Evolutionary conservation across 1,140 invertebrate species (phyloP).

Genomic region (Drosophila teissieri): DNA sequence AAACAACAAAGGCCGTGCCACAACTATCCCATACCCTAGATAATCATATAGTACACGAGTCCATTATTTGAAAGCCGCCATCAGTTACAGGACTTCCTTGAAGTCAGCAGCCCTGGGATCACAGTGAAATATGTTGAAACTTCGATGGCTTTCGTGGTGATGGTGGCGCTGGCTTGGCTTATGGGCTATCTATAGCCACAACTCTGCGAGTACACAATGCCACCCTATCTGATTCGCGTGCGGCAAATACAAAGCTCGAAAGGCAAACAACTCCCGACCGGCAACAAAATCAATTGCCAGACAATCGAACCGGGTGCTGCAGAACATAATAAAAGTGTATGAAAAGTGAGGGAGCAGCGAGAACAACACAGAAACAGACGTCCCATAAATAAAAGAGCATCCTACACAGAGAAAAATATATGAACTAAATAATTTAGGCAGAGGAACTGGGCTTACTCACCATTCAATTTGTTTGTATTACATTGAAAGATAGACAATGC

Average conservation of each 20-base stretch:
- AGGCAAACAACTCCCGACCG: constrained; percentile 43
- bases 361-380: constrained; percentile 28
- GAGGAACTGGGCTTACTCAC: neutral
- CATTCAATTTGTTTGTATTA: neutral
- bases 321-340: constrained; percentile 17
- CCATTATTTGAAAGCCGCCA: constrained; percentile 1
- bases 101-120: constrained; percentile 23
- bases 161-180: neutral
- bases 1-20: constrained; percentile 1
- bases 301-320: constrained; percentile 49
- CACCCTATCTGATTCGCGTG: constrained; percentile 47
- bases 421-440: neutral
- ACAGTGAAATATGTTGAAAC: constrained; percentile 25
- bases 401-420: constrained; percentile 2
- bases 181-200: constrained; percentile 21
- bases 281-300: constrained; percentile 59
- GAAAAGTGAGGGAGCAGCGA: constrained; percentile 5
- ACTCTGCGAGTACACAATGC: constrained; percentile 5
- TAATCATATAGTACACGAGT: constrained; percentile 11
- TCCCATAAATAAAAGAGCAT: constrained; percentile 48
- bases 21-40: neutral
- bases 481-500: no score
- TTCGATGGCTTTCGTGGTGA: constrained; percentile 10
- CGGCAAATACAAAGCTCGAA: constrained; percentile 43
- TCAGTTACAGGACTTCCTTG: constrained; percentile 17